phyloP scores from a whole-genome alignment of 2,888 invertebrate species.

The Epinotia ramella region DNA sequence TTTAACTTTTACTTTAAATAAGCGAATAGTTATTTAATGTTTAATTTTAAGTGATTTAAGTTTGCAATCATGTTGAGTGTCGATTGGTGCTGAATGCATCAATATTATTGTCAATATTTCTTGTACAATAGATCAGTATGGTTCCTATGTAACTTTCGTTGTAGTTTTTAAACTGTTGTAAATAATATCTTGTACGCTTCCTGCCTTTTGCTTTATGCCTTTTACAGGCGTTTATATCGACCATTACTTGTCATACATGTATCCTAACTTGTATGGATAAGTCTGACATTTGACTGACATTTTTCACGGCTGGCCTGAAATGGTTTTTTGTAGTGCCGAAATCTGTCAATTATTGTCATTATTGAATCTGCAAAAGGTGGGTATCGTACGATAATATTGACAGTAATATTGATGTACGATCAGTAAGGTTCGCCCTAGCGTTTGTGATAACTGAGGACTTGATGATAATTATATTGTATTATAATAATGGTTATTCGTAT shows the following conservation, averaged over 20 bases:
- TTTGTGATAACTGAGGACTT: slow-evolving; percentile 55
- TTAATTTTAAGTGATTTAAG: slow-evolving; percentile 49
- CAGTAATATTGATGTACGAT: slow-evolving; percentile 41
- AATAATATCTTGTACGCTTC: slow-evolving; percentile 20
- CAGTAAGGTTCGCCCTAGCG: slow-evolving; percentile 50
- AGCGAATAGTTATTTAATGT: slow-evolving; percentile 42
- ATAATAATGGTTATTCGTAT: slow-evolving; percentile 52
- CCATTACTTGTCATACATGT: no score
- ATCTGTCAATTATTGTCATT: slow-evolving; percentile 16
- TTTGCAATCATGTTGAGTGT: slow-evolving; percentile 52
- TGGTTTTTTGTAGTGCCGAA: slow-evolving; percentile 1
- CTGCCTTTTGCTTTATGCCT: slow-evolving; percentile 5
- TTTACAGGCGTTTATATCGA: no score
- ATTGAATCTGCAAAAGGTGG: slow-evolving; percentile 14
- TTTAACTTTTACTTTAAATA: slow-evolving; percentile 29
- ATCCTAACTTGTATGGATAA: no score
- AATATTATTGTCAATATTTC: slow-evolving; percentile 43
- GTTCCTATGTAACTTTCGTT: slow-evolving; percentile 34
- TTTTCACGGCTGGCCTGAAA: no score
- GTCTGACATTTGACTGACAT: no score
- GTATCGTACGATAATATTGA: slow-evolving; percentile 19
- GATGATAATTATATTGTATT: slow-evolving; percentile 59
- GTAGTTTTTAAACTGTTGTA: slow-evolving; percentile 33
- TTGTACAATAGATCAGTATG: slow-evolving; percentile 24
- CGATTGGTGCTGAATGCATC: slow-evolving; percentile 44